A percentile compares a stretch with the other conserved stretches of the same genome.
These are phyloP conservation scores for Noctua fimbriata DNA, from an alignment of 2,888 invertebrate genomes.

Conservation along the genomic window DNA sequence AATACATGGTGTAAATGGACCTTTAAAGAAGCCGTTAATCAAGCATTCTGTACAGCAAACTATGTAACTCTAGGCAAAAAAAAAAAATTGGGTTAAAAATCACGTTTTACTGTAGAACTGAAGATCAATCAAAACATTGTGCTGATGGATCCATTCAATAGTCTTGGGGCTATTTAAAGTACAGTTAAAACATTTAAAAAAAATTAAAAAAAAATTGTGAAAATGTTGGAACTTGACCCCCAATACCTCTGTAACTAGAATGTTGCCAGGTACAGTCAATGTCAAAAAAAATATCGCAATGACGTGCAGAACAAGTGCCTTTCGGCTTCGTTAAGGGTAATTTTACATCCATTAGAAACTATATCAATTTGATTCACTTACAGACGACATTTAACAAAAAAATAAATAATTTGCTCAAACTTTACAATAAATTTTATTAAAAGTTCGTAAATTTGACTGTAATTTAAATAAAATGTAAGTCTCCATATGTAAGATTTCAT, in stretches of 20 bases:
- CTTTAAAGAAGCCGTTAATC: neutral
- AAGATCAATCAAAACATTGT: neutral
- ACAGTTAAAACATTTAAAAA: neutral
- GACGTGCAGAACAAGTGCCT: too few species aligned
- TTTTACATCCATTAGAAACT: neutral
- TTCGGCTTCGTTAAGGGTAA: neutral
- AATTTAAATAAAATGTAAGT: constrained; percentile 13
- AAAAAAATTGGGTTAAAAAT: too few species aligned
- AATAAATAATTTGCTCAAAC: constrained; percentile 50
- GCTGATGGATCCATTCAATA: neutral
- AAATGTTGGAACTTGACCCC: too few species aligned
- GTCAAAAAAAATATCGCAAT: too few species aligned
- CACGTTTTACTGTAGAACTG: neutral
- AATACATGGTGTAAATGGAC: neutral
- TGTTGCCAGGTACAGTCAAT: too few species aligned
- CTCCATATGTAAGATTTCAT: neutral
- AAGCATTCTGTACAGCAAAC: too few species aligned
- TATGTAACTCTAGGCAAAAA: too few species aligned
- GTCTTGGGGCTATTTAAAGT: neutral
- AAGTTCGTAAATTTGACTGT: constrained; percentile 25
- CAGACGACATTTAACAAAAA: neutral
- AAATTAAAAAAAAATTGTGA: neutral
- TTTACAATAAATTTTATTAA: constrained; percentile 28
- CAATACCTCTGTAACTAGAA: too few species aligned
- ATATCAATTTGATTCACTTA: constrained; percentile 3